Conservation (phyloP, 2,888 invertebrate genomes). For the Papilio gigon region DNA sequence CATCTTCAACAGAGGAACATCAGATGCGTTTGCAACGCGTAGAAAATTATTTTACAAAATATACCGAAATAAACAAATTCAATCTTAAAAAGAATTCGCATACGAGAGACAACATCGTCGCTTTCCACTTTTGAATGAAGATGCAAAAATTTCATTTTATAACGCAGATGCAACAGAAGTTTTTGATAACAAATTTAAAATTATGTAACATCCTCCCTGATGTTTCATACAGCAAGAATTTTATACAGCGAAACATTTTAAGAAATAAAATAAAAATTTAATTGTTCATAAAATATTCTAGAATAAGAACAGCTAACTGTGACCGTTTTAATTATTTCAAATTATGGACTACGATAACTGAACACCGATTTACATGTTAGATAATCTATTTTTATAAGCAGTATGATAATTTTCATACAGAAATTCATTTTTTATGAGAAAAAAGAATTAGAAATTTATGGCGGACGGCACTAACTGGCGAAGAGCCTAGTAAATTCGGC, state of each 20-base stretch:
- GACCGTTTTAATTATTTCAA: no score
- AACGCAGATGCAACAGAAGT: conserved; percentile 25
- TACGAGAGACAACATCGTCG: conserved; percentile 12
- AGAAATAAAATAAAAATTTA: not conserved
- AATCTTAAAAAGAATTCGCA: conserved; percentile 16
- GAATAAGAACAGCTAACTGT: not conserved
- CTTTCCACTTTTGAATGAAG: conserved; percentile 27
- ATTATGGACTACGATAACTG: no score
- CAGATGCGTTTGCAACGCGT: no score
- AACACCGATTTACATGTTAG: no score
- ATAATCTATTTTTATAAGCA: no score
- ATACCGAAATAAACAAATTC: not conserved
- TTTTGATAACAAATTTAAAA: conserved; percentile 19
- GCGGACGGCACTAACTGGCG: not conserved
- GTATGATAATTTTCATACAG: no score
- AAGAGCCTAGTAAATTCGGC: not conserved
- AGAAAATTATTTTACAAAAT: conserved; percentile 4
- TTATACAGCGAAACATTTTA: not conserved
- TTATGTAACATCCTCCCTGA: conserved; percentile 4
- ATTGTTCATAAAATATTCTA: not conserved
- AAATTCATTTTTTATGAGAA: no score
- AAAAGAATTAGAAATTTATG: not conserved
- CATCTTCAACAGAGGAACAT: no score
- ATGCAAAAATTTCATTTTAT: conserved; percentile 25
- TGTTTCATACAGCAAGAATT: not conserved